Evolutionary conservation across 37 sponge, comb jelly and placozoan genomes (phyloP).

Genomic region (Dysidea cf. avara): DNA sequence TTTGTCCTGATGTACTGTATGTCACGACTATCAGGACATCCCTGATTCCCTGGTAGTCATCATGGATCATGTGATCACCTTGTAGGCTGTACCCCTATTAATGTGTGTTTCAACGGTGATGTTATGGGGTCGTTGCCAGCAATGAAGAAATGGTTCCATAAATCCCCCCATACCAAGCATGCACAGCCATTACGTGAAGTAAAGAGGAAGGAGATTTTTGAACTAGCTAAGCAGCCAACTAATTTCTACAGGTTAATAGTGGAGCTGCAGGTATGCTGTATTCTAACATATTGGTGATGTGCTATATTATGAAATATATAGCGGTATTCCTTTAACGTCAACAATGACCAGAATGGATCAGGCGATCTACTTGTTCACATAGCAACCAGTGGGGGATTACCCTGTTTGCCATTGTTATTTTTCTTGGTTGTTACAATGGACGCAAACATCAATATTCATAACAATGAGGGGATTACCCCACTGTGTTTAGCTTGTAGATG

Average conservation of each 20-base stretch:
- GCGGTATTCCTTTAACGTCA: constrained; percentile 52
- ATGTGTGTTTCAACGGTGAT: constrained; percentile 51
- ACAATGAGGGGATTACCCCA: constrained; percentile 48
- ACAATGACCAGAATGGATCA: constrained; percentile 37
- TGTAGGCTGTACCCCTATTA: constrained; percentile 39
- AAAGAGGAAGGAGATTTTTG: constrained; percentile 35
- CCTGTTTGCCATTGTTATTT: constrained; percentile 57
- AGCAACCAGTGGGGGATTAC: constrained; percentile 52
- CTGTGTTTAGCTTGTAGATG: constrained; percentile 49
- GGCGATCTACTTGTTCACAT: constrained; percentile 66
- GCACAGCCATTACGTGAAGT: constrained; percentile 11
- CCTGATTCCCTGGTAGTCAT: too few relatives aligned
- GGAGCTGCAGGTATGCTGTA: constrained; percentile 44
- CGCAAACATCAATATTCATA: constrained; percentile 32
- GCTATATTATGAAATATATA: neutral
- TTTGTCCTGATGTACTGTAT: too few relatives aligned
- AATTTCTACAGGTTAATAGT: constrained; percentile 52
- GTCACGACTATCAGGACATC: too few relatives aligned
- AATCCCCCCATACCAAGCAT: neutral
- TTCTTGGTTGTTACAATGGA: constrained; percentile 28
- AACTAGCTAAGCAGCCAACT: constrained; percentile 34
- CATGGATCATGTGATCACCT: too few relatives aligned
- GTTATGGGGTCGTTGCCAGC: constrained; percentile 14
- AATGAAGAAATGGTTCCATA: neutral
- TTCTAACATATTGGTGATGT: too few relatives aligned